A percentile compares a stretch with the other conserved stretches of the same genome.
These are phyloP conservation scores for Drosophila burlai DNA, from an alignment of 1,140 invertebrate species.

Conservation along the genomic window DNA sequence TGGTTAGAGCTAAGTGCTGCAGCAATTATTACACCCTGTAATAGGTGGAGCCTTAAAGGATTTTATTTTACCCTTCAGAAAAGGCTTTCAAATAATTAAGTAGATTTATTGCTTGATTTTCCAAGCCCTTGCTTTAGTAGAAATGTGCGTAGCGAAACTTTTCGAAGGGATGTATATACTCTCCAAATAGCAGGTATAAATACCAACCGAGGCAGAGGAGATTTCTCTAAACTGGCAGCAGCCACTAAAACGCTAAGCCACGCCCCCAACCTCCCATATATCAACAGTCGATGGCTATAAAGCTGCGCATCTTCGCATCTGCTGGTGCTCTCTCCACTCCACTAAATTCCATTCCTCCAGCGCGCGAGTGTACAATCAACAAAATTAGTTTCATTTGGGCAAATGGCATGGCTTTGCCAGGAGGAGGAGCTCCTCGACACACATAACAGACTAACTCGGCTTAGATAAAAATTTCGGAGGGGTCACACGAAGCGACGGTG, in stretches of 20 bases:
- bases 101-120: not conserved
- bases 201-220: slow-evolving; percentile 16
- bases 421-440: slow-evolving; percentile 39
- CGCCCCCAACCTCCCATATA: slow-evolving; percentile 57
- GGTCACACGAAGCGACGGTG: slow-evolving; percentile 12
- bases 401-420: slow-evolving; percentile 67
- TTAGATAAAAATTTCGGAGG: slow-evolving; percentile 46
- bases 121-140: not conserved
- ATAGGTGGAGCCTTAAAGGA: too few species aligned
- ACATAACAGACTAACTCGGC: slow-evolving; percentile 68
- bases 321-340: slow-evolving; percentile 10
- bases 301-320: slow-evolving; percentile 36
- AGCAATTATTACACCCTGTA: not conserved
- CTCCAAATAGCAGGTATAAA: not conserved
- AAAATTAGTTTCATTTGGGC: slow-evolving; percentile 81
- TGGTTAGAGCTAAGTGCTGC: not conserved
- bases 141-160: not conserved
- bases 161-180: not conserved
- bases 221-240: slow-evolving; percentile 52
- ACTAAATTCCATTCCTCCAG: slow-evolving; percentile 11
- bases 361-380: slow-evolving; percentile 68
- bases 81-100: not conserved
- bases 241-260: slow-evolving; percentile 41
- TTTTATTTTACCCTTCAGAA: too few species aligned
- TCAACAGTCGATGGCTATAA: slow-evolving; percentile 72